Evolutionary conservation across 2,888 invertebrate species (phyloP), one percentile per base, ranked within the genome.

Genomic region (Athripsodes cinereus): DNA sequence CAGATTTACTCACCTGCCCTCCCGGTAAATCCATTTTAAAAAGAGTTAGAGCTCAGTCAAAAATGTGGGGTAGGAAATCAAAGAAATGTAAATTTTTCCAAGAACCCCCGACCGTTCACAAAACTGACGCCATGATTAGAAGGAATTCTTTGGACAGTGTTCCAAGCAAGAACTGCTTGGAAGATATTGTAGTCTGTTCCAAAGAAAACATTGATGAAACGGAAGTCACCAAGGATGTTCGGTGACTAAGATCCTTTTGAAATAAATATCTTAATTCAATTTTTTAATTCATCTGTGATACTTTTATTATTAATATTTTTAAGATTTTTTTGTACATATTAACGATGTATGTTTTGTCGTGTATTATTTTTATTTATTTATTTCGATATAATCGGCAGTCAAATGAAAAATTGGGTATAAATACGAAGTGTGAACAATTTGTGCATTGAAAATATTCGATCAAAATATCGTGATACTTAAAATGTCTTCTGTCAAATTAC

Each of bases 21-120:
- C 63, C 63, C 2, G 61, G 63, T n/a, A 63, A 61, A 47, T 63
- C 63, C 3, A 63, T 63, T 40, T 31, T 63, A 19, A 63, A 63
- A 22, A 61, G 60, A 22, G 63, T 63, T 16, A 22, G 63, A 11
- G 63, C 59, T 16, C 61, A 61, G 53, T 63, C 63, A 2, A 53
- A 58, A 16, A 55, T 55, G 16, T 63, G 63, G 63, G 58, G 63
- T 10, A 50, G 59, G 13, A 54, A 59, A 5, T 53, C 59, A 2
- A 56, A 58, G 31, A 48, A 59, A 18, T 63, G 63, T 35, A 61
- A 63, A 49, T 63, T 63, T 59, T 60, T 53, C 18, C 51, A 58
- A 13, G 62, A 61, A n/a, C 47, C 55, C 1, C 22, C 48, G n/a
- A 13, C 44, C n/a, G 22, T 53, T 20, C 34, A 26, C 1, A 22